These are phyloP conservation scores for Atrichornis clamosus DNA, from an alignment of 2,113 vertebrate genomes.

Conservation along the genomic window DNA sequence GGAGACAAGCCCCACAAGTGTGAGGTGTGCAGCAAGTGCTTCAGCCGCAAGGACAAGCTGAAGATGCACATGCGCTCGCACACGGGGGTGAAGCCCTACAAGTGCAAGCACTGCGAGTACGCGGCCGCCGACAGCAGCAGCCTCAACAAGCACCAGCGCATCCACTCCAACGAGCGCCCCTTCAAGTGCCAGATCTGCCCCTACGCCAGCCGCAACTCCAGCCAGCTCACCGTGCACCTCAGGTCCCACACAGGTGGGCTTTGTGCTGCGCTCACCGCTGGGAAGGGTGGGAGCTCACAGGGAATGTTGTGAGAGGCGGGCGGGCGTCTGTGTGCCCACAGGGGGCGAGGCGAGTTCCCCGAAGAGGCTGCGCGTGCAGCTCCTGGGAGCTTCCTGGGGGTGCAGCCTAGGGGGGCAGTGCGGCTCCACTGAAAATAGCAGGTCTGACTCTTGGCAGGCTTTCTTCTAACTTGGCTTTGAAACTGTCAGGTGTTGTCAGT, in stretches of 20 bases:
- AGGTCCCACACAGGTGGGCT: slow-evolving; percentile 84
- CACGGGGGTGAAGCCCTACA: slow-evolving; percentile 94
- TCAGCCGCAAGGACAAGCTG: slow-evolving; percentile 93
- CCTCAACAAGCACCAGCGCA: slow-evolving; percentile 93
- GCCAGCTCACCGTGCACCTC: slow-evolving; percentile 96
- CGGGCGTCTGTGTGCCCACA: neutral
- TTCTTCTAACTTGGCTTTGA: neutral
- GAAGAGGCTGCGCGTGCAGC: neutral
- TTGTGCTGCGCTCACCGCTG: fast-evolving
- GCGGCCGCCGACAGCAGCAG: slow-evolving; percentile 96
- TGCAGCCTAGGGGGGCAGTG: neutral
- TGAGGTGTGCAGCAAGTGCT: slow-evolving; percentile 91
- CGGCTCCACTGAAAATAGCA: neutral
- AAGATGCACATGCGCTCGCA: slow-evolving; percentile 94
- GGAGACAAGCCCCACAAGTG: slow-evolving; percentile 97
- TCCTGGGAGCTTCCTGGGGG: neutral
- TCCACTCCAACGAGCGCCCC: slow-evolving; percentile 92
- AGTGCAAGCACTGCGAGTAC: slow-evolving; percentile 91
- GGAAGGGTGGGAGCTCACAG: neutral
- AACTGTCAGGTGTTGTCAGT: neutral
- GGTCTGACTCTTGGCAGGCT: neutral
- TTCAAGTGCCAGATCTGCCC: slow-evolving; percentile 98
- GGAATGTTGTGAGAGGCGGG: fast-evolving
- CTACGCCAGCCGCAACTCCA: slow-evolving; percentile 95
- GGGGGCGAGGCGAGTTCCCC: fast-evolving